A percentile compares a stretch with the other conserved stretches of the same genome.
Evolutionary conservation across 1,140 invertebrate species (phyloP).

Genomic region (Charaxes varanes): DNA sequence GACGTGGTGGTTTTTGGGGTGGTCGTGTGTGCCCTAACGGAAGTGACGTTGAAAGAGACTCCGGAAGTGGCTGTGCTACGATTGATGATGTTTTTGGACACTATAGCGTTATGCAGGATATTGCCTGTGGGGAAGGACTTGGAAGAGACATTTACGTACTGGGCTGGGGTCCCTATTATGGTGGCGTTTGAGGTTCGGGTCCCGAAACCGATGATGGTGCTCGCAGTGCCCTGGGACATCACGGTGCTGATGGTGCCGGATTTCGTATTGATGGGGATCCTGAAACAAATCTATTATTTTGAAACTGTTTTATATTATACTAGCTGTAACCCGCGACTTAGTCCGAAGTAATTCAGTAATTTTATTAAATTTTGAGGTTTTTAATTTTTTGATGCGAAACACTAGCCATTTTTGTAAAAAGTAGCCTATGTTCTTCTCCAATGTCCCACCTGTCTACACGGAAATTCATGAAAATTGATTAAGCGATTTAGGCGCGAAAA

Average conservation of each 20-base stretch:
- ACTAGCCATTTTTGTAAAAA: no score
- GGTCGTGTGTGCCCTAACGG: conserved; percentile 48
- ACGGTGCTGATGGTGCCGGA: conserved; percentile 61
- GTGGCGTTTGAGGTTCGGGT: conserved; percentile 53
- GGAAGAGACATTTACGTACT: conserved; percentile 66
- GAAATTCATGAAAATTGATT: no score
- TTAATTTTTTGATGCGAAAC: no score
- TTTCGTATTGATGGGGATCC: conserved; percentile 64
- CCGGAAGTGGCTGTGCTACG: conserved; percentile 38
- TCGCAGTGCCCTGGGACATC: conserved; percentile 65
- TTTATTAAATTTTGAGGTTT: no score
- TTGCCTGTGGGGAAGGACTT: conserved; percentile 71
- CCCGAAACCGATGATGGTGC: conserved; percentile 63
- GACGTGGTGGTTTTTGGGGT: conserved; percentile 45
- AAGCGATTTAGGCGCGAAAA: no score
- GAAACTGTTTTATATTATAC: no score
- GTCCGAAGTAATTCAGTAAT: no score
- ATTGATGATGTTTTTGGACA: conserved; percentile 63
- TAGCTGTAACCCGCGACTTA: no score
- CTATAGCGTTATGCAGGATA: conserved; percentile 69
- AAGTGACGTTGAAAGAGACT: conserved; percentile 51
- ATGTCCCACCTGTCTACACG: no score
- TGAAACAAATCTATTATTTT: no score
- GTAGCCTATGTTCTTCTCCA: no score
- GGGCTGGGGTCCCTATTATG: conserved; percentile 44